Base-by-base conservation (phyloP, 2,113 vertebrate genomes). In the Crotalus helleri region DNA sequence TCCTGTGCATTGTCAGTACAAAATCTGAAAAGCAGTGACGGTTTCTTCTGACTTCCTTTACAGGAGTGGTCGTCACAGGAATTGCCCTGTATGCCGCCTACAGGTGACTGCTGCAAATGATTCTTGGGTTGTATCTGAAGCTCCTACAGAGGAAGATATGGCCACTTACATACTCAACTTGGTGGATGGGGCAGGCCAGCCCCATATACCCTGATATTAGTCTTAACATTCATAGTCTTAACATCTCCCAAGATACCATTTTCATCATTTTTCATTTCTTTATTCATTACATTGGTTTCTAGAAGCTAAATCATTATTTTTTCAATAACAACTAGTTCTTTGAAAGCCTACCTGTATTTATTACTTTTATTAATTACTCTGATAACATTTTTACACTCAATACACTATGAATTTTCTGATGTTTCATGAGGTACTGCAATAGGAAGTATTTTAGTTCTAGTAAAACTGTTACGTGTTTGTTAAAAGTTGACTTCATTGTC, bases 71-170 rank as follows among this genome's bases (percentile, higher is more conserved):
- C 99, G 98, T 94, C 99, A 98, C 96, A 97, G 98, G 93, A 99
- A 99, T 97, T 99, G 99, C 92, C 99, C 99, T 0, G 98, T 99
- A 92, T 99, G 99, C 92, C 99, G 99, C 81, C 97, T 99, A 85
- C 99, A 99, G 54, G 98, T 99, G 96, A 98, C 98, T 0, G 98
- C 98, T 89, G 98, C 98, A 91, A 98, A 98, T 81, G 99, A 99
- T 26, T 99, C 99, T 3, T 99, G 99, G 99, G 99, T 99, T 46
- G 98, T 99, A 92, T 99, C 99, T 17, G 99, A 99, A 46, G 98
- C 98, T 21, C 99, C 99, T 74, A 99, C 99, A 5, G 98, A 99
- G 96, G 98, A 99, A 49, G 99, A 99, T 93, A 96, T 99, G 12
- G 99, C 98, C 29, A 98, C 98, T 92, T 99, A 99, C 69, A 99